phyloP scores from a whole-genome alignment of 1,140 invertebrate genomes.

The Drosophila oshimai region DNA sequence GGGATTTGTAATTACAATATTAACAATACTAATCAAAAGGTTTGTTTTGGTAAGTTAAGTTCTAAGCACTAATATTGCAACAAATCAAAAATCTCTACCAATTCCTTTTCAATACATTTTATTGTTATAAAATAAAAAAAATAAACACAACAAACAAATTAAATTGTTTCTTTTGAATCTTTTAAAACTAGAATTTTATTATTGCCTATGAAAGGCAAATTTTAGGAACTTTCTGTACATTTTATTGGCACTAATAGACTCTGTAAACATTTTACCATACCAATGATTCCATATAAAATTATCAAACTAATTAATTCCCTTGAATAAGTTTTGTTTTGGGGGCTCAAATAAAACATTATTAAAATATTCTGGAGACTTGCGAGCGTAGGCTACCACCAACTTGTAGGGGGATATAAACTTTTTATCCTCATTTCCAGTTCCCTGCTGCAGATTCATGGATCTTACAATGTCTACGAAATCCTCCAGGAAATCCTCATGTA shows the following conservation, averaged over 20 bases:
- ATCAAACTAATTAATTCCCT: conserved; percentile 35
- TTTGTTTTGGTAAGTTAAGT: too few relatives aligned
- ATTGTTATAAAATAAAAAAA: not conserved
- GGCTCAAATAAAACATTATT: conserved; percentile 34
- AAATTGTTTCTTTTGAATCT: too few relatives aligned
- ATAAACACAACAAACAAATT: too few relatives aligned
- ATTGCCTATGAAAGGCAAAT: not conserved
- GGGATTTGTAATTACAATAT: too few relatives aligned
- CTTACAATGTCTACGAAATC: conserved; percentile 84
- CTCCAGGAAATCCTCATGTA: conserved; percentile 86
- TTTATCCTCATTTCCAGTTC: conserved; percentile 24
- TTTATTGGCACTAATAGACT: conserved; percentile 18
- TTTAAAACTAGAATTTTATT: too few relatives aligned
- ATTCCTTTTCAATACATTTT: too few relatives aligned
- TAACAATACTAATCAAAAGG: too few relatives aligned
- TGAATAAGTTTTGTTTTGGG: not conserved
- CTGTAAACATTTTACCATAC: too few relatives aligned
- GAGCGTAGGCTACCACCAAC: conserved; percentile 84
- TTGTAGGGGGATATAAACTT: conserved; percentile 83
- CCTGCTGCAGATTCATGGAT: conserved; percentile 83
- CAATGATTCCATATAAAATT: not conserved
- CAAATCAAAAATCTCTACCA: too few relatives aligned
- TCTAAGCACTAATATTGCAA: too few relatives aligned
- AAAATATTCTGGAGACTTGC: conserved; percentile 83
- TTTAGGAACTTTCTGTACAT: conserved; percentile 1